Base-by-base conservation (phyloP, 2,797 vertebrate species). In the Tokudaia muenninki region DNA sequence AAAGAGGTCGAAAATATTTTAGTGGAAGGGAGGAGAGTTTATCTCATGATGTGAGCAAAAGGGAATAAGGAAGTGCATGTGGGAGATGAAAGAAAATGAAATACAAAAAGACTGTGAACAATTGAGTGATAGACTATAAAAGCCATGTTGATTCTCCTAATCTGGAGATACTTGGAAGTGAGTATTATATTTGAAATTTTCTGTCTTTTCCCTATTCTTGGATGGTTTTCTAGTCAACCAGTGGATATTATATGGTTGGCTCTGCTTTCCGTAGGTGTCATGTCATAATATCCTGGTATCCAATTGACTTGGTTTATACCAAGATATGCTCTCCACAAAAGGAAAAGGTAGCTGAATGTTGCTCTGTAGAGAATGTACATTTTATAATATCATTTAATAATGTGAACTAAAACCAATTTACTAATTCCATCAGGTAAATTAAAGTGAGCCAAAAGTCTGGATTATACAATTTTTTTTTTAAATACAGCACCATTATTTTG, bases 331-430 rank as follows among this genome's bases (percentile, higher is more conserved):
- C 81, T 72, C 37, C 22, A 31, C 34, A 8, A 81, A 7, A 84
- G 80, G 11, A 63, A 86, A 89, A 88, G 34, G 89, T 55, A 92
- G 22, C 24, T 70, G 63, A 72, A 52, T 52, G 2, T 96, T 90
- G 29, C 70, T 93, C 11, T 90, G 70, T 10, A 83, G 70, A 3
- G 90, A 94, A 78, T 92, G 72, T 37, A 63, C 9, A 79, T 90
- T 94, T 90, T 37, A 74, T 94, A 91, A 59, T 94, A 26, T 86
- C 22, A 88, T n/a, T 93, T 94, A 94, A 78, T 97, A 95, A 65
- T 63, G 65, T 92, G 41, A 55, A 13, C 17, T 87, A 94, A 92
- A 95, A 87, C 41, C 91, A 75, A 41, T 21, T 92, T 29, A 59
- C 44, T 88, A 78, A 87, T 44, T 72, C 37, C 37, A 41, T 34